Conservation (phyloP, 2,113 vertebrate species). For the Rynchops niger region DNA sequence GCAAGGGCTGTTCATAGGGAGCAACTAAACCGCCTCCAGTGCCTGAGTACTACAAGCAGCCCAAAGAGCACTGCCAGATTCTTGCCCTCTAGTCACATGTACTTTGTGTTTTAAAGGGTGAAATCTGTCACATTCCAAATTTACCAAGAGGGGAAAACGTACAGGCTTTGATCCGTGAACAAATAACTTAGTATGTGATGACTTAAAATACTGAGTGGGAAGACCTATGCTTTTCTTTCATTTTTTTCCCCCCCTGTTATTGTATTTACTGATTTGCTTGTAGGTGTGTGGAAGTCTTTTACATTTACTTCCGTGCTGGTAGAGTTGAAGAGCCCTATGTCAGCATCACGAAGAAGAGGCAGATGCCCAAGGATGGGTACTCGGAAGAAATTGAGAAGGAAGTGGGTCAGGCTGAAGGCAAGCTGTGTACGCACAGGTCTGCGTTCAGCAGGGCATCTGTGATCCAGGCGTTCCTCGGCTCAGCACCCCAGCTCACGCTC, state of each 20-base stretch:
- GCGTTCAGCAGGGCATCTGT: conserved; percentile 93
- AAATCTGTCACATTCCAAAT: not conserved
- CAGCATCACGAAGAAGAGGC: conserved; percentile 95
- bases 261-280: conserved; percentile 45
- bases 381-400: conserved; percentile 92
- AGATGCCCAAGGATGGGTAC: conserved; percentile 86
- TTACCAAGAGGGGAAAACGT: not conserved
- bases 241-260: not conserved
- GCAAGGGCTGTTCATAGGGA: not conserved
- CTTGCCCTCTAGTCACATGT: not conserved
- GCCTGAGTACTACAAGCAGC: not conserved
- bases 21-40: not conserved
- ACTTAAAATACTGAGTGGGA: not conserved
- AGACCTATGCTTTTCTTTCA: not conserved
- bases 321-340: conserved; percentile 93
- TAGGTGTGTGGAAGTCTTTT: conserved; percentile 94
- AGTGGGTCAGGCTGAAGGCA: conserved; percentile 94
- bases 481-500: conserved; percentile 94
- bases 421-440: conserved; percentile 90
- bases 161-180: not conserved
- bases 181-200: not conserved
- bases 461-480: conserved; percentile 97
- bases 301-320: conserved; percentile 86
- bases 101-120: not conserved
- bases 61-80: not conserved